Base-by-base conservation (phyloP, 2,888 invertebrate genomes). In the Lampropteryx suffumata region DNA sequence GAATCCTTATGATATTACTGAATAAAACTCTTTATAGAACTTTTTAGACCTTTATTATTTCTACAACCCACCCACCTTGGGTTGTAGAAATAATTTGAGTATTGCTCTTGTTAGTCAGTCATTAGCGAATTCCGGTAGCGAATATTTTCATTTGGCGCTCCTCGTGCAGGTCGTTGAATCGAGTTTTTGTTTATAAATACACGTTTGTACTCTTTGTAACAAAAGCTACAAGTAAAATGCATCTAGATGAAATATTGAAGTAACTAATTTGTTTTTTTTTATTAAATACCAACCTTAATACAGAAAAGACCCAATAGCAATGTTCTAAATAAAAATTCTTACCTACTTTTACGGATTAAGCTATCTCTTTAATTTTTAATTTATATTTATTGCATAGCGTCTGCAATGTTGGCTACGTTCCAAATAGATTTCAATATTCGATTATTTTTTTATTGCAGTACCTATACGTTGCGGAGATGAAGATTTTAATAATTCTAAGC, bases 131-230 rank as follows among this genome's bases (percentile, higher is more conserved):
- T 80, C 78, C 82, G 78, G 79, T 71, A 67, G 68, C 67, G 66
- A 79, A 77, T 69, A 70, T 79, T 76, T 76, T 62, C 73, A 73
- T 73, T 55, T 69, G 69, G 64, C 70, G 65, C 62, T 51, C 57
- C 64, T 63, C 64, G 55, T 64, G 40, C 74, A 73, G 85, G 84
- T 85, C 83, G 83, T 75, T 67, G 84, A 58, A 78, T 84, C 78
- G 71, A 68, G 66, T 61, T 62, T 66, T 62, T 67, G 62, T 70
- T 68, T 74, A 74, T 72, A 75, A 71, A 72, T 73, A 69, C 64
- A 68, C 64, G 42, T 47, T 60, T 53, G 17, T 14, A 17, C 27
- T 39, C 14, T 8, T 46, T 46, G 13, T 17, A 6, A 33, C 11
- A n/a, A 14, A 10, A 26, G 27, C 12, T 13, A 30, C 21, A 45